Conservation (phyloP, 2,113 vertebrate genomes). For the Dipodomys merriami region DNA sequence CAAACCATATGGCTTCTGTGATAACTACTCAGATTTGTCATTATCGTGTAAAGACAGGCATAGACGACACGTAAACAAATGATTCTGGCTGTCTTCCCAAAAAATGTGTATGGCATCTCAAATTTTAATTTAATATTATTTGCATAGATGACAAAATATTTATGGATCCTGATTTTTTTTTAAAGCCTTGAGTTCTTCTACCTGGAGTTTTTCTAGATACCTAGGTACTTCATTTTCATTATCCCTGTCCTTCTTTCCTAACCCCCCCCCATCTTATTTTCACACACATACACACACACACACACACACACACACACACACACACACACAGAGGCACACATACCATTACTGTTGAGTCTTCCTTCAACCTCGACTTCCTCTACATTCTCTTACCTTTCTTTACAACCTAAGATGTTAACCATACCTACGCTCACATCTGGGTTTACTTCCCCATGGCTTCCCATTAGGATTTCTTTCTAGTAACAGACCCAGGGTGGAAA, state of each 20-base stretch:
- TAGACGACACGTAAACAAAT: not conserved
- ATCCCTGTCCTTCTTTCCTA: no score
- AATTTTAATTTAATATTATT: constrained; percentile 9
- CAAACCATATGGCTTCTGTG: not conserved
- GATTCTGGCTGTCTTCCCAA: not conserved
- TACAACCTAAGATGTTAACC: not conserved
- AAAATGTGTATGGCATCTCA: not conserved
- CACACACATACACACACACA: not conserved
- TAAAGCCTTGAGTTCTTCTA: not conserved
- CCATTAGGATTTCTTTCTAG: not conserved
- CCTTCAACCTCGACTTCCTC: not conserved
- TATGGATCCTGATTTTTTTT: not conserved
- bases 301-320: not conserved
- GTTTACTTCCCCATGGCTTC: not conserved
- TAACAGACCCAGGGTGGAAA: not conserved
- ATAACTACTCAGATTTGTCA: not conserved
- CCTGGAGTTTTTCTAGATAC: not conserved
- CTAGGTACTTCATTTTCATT: not conserved
- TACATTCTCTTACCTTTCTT: not conserved
- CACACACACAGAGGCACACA: not conserved
- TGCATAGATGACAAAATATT: not conserved
- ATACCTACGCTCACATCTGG: not conserved
- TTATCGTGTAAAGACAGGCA: not conserved
- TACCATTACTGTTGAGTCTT: not conserved
- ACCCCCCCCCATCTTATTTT: not conserved